Base-by-base conservation (phyloP, 2,797 vertebrate genomes). In the Myotis findleyi region DNA sequence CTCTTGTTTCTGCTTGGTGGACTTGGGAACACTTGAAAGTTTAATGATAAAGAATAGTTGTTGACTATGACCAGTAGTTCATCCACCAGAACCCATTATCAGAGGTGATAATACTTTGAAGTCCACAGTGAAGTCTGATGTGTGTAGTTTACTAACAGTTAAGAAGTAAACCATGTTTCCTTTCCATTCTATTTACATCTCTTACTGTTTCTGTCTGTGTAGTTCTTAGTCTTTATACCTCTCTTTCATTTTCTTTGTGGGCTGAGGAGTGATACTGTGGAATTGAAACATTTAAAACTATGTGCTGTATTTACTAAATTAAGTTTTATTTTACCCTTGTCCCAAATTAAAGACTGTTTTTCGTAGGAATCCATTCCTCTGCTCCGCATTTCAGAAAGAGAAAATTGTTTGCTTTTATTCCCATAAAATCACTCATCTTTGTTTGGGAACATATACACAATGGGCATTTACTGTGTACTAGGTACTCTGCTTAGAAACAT, bases 271-370 rank as follows among this genome's bases (percentile, higher is more conserved):
- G 59, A 85, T 86, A 73, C 11, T 62, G 11, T 93, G 18, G 47
- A 89, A 92, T 87, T 93, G 77, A 95, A 93, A 69, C 68, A 89
- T 85, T 80, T 59, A 38, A 76, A 87, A 83, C 55, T 93, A 53
- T 3, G 36, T 62, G 4, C 86, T 93, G 17, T 76, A 55, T 82
- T 94, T 91, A 83, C 49, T 68, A 90, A 75, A 73, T 51, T 71
- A 92, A 77, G 55, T 82, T 92, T 94, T 79, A 69, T 64, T 79
- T 94, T 55, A 8, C 33, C 23, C 33, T 62, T 17, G n/a, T 51
- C 47, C 75, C 64, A 79, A 36, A 36, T 85, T 85, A 41, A 69
- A 93, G 68, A 36, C 81, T 79, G 14, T 79, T 49, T 94, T 96
- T 96, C 87, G 64, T 23, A 87, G 27, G 13, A 89, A 25, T 82